Base-by-base conservation (phyloP, 2,888 invertebrate species). In the Latheticus oryzae region DNA sequence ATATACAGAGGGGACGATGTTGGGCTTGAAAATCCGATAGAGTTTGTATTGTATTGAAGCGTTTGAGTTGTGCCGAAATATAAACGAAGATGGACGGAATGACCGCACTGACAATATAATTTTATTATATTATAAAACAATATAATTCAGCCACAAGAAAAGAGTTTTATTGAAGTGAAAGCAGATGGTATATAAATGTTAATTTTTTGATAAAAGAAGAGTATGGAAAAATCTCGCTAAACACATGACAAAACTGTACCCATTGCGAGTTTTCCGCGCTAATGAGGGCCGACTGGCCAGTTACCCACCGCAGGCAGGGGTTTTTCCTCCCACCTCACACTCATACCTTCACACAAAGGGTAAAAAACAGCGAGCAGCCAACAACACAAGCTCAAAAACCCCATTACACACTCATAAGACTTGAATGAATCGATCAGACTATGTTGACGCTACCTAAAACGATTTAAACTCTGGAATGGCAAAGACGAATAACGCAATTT, bases 401-500 rank as follows among this genome's bases (percentile, higher is more conserved):
- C 50, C 37, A 28, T 50, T 30, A 17, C 38, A 43, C 42, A 28
- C 32, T 38, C 26, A 24, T 19, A 50, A 50, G 50, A 50, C 26
- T 24, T 8, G 17, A 5, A 32, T 13, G 48, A 38, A 50, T 50
- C 50, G 40, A 52, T 52, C 52, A 37, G 52, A 23, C 21, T 21
- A 21, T 13, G 52, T 40, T 42, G 52, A 52, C 52, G 32, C 3
- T 17, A 50, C 26, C 30, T 42, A 54, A 53, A 43, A 40, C 53
- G 53, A 53, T 53, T 53, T 53, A 42, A 48, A 52, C 52, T 21
- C 67, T 61, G 64, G 64, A 66, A 64, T 78, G 78, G 78, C 78
- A 78, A 78, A 78, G 79, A 79, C 78, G 77, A 77, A 79, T 78
- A 78, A 78, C 76, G 78, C 77, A 78, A 79, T 79, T 79, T 79